Evolutionary conservation across 2,888 invertebrate genomes (phyloP).

Genomic region (Argyresthia goedartella): DNA sequence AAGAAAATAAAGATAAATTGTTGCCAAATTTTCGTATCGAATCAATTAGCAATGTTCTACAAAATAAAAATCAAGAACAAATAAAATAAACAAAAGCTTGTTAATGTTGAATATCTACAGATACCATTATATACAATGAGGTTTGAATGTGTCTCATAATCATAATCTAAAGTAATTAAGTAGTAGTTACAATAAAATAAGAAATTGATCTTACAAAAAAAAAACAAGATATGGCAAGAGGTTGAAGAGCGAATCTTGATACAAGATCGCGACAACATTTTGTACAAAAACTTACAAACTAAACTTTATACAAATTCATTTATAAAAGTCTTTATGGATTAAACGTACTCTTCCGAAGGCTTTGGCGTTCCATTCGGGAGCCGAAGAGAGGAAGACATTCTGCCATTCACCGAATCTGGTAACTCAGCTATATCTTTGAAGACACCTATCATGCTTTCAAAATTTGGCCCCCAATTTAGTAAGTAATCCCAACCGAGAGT

Average conservation of each 20-base stretch:
- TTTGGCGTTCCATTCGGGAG: conserved; percentile 84
- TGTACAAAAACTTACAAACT: conserved; percentile 33
- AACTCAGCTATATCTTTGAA: conserved; percentile 97
- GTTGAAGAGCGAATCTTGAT: conserved; percentile 55
- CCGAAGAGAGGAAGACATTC: conserved; percentile 80
- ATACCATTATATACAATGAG: conserved; percentile 27
- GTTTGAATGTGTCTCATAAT: conserved; percentile 16
- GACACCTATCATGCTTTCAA: conserved; percentile 94
- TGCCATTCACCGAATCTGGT: conserved; percentile 84
- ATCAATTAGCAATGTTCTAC: no score
- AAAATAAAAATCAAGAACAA: no score
- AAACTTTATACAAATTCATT: neutral
- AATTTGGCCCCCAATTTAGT: conserved; percentile 96
- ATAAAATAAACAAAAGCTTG: neutral
- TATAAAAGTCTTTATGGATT: conserved; percentile 15
- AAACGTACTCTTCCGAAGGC: conserved; percentile 93
- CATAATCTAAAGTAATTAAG: neutral
- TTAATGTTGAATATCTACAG: conserved; percentile 13
- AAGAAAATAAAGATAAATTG: no score
- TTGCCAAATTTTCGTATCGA: no score
- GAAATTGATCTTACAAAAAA: conserved; percentile 9
- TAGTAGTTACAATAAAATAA: conserved; percentile 1
- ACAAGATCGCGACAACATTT: conserved; percentile 56
- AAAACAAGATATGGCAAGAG: conserved; percentile 64
- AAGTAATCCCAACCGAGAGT: conserved; percentile 94